Percentiles rank a stretch among this genome's conserved stretches.
Evolutionary conservation across 2,888 invertebrate genomes (phyloP).

Genomic region (Endotricha flammealis): DNA sequence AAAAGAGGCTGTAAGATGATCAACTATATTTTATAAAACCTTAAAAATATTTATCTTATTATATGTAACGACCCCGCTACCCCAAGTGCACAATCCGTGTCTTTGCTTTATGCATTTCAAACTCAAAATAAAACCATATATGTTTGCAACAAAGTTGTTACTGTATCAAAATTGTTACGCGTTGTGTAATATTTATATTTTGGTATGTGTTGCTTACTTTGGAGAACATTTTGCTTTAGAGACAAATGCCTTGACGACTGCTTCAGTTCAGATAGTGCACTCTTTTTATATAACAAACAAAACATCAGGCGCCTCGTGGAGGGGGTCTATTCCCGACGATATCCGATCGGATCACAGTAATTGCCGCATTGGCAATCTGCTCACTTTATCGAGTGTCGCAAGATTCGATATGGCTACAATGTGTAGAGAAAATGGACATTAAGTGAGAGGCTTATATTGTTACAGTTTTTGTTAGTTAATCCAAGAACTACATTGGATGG

Average conservation of each 20-base stretch:
- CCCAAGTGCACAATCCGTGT: no score
- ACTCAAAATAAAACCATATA: no score
- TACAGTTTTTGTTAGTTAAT: slow-evolving; percentile 28
- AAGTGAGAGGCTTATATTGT: slow-evolving; percentile 56
- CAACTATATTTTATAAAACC: no score
- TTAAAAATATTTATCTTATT: no score
- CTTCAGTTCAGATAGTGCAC: slow-evolving; percentile 55
- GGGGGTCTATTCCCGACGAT: slow-evolving; percentile 68
- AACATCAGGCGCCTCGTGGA: slow-evolving; percentile 53
- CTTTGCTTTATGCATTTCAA: no score
- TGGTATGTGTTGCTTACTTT: slow-evolving; percentile 60
- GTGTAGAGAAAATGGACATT: slow-evolving; percentile 56
- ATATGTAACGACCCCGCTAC: no score
- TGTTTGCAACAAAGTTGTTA: no score
- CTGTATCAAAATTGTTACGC: slow-evolving; percentile 13
- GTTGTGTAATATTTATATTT: slow-evolving; percentile 36
- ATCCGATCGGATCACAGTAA: slow-evolving; percentile 73
- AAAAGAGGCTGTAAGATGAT: no score
- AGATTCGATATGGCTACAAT: slow-evolving; percentile 55
- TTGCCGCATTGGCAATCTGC: slow-evolving; percentile 69
- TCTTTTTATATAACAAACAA: slow-evolving; percentile 77
- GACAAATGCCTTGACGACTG: slow-evolving; percentile 66
- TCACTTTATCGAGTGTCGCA: slow-evolving; percentile 66
- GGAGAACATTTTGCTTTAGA: slow-evolving; percentile 71
- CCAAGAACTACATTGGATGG: slow-evolving; percentile 11